A percentile compares a stretch with the other conserved stretches of the same genome.
phyloP scores from a whole-genome alignment of 2,113 vertebrate genomes.

The Elgaria multicarinata region DNA sequence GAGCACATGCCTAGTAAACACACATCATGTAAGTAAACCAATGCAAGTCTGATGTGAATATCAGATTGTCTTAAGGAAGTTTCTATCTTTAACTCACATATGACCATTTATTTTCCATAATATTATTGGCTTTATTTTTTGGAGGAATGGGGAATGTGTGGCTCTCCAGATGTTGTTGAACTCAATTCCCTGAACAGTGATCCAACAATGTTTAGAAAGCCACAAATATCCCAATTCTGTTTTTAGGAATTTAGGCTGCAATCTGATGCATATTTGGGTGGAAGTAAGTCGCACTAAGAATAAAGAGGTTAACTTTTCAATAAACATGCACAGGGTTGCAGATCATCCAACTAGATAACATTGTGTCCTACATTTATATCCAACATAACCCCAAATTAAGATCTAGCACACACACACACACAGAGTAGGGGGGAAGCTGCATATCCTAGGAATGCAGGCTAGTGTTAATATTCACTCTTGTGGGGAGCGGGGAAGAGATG shows the following conservation, averaged over 20 bases:
- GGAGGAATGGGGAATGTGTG: too few relatives aligned
- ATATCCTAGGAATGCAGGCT: background rate
- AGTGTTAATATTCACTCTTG: background rate
- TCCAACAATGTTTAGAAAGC: too few relatives aligned
- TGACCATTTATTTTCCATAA: background rate
- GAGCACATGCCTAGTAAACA: too few relatives aligned
- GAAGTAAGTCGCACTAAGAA: background rate
- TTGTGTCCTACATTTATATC: slow-evolving; percentile 5
- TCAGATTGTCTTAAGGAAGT: background rate
- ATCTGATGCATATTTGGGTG: background rate
- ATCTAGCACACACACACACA: too few relatives aligned
- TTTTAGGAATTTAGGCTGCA: background rate
- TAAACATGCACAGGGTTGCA: background rate
- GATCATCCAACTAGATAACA: background rate
- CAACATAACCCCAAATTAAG: background rate
- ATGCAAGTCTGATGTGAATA: background rate
- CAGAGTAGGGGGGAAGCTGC: background rate
- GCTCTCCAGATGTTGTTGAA: too few relatives aligned
- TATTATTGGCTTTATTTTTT: background rate
- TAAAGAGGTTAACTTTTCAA: background rate
- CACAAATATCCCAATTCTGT: too few relatives aligned
- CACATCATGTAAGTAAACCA: background rate
- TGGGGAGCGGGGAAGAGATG: background rate
- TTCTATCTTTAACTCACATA: background rate
- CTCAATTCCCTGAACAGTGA: too few relatives aligned